Percentiles rank a stretch among this genome's conserved stretches.
phyloP scores from a whole-genome alignment of 1,140 invertebrate genomes.

The Drosophila quadrilineata region DNA sequence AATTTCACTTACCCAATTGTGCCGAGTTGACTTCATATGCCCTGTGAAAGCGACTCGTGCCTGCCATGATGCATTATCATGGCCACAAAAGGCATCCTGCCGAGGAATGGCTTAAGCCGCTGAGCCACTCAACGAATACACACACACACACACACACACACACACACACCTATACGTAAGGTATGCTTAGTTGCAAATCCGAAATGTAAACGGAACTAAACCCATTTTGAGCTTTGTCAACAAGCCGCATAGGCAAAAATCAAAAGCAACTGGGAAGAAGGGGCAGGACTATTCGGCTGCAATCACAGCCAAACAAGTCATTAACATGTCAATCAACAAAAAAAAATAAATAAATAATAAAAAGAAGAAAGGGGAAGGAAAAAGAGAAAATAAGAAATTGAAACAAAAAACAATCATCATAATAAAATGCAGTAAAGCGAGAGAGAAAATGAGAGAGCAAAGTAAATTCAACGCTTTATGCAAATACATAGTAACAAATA shows the following conservation, averaged over 20 bases:
- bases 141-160: neutral
- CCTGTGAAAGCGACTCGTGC: no score
- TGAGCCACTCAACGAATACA: slow-evolving; percentile 15
- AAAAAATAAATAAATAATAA: slow-evolving; percentile 1
- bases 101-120: slow-evolving; percentile 6
- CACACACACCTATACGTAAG: neutral
- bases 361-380: neutral
- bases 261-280: neutral
- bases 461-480: slow-evolving; percentile 34
- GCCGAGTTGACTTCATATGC: no score
- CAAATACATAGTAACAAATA: slow-evolving; percentile 21
- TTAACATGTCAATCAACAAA: slow-evolving; percentile 42
- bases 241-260: slow-evolving; percentile 15
- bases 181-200: slow-evolving; percentile 25
- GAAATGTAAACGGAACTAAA: slow-evolving; percentile 48
- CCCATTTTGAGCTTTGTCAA: slow-evolving; percentile 43
- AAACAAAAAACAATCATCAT: neutral
- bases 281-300: neutral
- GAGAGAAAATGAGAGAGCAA: neutral
- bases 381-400: neutral
- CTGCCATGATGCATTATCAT: no score
- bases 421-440: neutral
- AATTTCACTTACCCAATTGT: no score
- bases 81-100: slow-evolving; percentile 9
- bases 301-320: slow-evolving; percentile 43